A percentile compares a stretch with the other conserved stretches of the same genome.
Evolutionary conservation across 2,113 vertebrate genomes (phyloP).

Genomic region (Alethe castanea): DNA sequence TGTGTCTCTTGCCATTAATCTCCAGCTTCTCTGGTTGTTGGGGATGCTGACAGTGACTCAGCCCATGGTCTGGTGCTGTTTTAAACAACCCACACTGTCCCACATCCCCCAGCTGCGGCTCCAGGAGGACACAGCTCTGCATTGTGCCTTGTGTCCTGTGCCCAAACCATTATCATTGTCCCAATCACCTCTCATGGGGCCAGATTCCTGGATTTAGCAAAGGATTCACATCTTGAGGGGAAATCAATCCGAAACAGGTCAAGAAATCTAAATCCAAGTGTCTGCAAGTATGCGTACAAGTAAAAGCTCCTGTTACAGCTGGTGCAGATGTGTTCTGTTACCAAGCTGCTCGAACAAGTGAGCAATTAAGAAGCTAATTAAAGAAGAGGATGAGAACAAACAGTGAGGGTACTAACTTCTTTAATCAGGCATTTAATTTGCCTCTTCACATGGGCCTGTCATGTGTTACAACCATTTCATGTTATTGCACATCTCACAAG

Average conservation of each 20-base stretch:
- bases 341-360: not conserved
- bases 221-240: not conserved
- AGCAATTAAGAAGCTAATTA: conserved; percentile 14
- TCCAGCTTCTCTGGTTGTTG: not conserved
- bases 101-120: not conserved
- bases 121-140: not conserved
- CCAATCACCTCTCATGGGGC: not conserved
- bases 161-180: not conserved
- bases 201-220: not conserved
- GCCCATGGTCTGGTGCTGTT: not conserved
- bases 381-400: not conserved
- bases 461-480: not conserved
- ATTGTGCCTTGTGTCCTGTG: accelerated
- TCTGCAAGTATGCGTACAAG: not conserved
- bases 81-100: not conserved
- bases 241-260: not conserved
- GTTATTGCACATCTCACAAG: not conserved
- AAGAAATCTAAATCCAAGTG: not conserved
- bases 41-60: not conserved
- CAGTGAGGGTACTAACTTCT: not conserved
- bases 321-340: not conserved
- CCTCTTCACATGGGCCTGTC: not conserved
- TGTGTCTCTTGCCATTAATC: not conserved
- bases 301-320: not conserved
- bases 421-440: conserved; percentile 5